Percentiles rank a stretch among this genome's conserved stretches.
Evolutionary conservation across 1,140 invertebrate species (phyloP).

Genomic region (Brachionus calyciflorus): DNA sequence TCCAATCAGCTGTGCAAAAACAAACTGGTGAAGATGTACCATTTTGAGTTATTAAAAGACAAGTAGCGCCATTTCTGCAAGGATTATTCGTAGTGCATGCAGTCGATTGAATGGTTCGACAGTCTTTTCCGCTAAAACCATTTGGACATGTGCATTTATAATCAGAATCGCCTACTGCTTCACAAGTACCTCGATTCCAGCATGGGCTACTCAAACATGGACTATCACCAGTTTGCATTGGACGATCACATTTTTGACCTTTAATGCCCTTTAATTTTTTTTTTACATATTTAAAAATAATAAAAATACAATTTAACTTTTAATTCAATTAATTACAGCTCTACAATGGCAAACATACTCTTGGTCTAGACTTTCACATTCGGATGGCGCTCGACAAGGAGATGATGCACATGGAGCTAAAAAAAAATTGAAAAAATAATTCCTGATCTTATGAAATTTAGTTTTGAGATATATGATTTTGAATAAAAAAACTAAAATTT

Average conservation of each 20-base stretch:
- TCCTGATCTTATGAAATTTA: too few species aligned
- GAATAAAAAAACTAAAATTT: too few species aligned
- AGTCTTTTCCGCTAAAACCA: slow-evolving; percentile 38
- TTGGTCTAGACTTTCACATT: slow-evolving; percentile 22
- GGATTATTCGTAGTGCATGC: slow-evolving; percentile 19
- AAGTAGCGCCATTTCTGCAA: neutral
- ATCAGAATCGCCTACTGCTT: neutral
- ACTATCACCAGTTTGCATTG: slow-evolving; percentile 8
- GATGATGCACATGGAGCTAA: neutral
- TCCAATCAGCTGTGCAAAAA: slow-evolving; percentile 24
- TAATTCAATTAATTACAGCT: neutral
- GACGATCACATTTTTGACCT: slow-evolving; percentile 43
- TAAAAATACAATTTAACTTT: neutral
- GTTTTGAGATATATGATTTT: too few species aligned
- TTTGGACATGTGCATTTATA: slow-evolving; percentile 1
- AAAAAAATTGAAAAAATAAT: neutral
- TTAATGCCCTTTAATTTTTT: slow-evolving; percentile 36
- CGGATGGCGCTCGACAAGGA: slow-evolving; percentile 32
- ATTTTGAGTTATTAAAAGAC: neutral
- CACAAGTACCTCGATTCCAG: slow-evolving; percentile 44
- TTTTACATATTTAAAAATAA: too few species aligned
- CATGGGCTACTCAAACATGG: slow-evolving; percentile 19
- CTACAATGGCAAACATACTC: slow-evolving; percentile 29
- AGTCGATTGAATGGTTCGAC: slow-evolving; percentile 3
- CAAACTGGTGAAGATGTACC: neutral